Percentiles rank a stretch among this genome's conserved stretches.
phyloP scores from a whole-genome alignment of 35 echinoderm and acorn worm genomes.

The Diadema setosum region DNA sequence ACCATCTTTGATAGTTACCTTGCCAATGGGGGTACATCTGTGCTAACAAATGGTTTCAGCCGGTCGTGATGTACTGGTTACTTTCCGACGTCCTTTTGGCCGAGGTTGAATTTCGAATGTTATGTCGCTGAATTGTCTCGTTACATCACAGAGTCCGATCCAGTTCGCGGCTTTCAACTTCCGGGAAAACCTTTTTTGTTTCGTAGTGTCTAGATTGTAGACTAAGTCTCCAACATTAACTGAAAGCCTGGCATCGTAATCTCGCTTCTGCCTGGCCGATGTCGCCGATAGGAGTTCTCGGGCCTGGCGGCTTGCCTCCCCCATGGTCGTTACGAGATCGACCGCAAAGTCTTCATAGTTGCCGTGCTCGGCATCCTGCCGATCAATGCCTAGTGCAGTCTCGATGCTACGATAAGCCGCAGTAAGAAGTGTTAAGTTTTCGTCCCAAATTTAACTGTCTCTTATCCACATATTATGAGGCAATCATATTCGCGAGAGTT shows the following conservation, averaged over 20 bases:
- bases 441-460: no score
- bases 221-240: background rate
- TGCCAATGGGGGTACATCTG: background rate
- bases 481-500: no score
- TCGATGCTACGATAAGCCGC: no score
- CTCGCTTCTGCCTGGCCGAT: background rate
- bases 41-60: background rate
- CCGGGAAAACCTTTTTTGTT: background rate
- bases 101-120: background rate
- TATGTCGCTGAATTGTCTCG: background rate
- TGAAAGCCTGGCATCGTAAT: background rate
- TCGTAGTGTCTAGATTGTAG: background rate
- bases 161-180: background rate
- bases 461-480: no score
- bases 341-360: background rate
- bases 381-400: no score
- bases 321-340: background rate
- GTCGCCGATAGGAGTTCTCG: background rate
- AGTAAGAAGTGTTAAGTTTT: no score
- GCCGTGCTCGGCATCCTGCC: background rate
- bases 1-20: background rate
- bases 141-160: background rate
- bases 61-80: constrained; percentile 11
- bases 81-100: background rate
- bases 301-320: background rate